Percentiles rank a stretch among this genome's conserved stretches.
Evolutionary conservation across 2,113 vertebrate species (phyloP).

Genomic region (Zapus hudsonius): DNA sequence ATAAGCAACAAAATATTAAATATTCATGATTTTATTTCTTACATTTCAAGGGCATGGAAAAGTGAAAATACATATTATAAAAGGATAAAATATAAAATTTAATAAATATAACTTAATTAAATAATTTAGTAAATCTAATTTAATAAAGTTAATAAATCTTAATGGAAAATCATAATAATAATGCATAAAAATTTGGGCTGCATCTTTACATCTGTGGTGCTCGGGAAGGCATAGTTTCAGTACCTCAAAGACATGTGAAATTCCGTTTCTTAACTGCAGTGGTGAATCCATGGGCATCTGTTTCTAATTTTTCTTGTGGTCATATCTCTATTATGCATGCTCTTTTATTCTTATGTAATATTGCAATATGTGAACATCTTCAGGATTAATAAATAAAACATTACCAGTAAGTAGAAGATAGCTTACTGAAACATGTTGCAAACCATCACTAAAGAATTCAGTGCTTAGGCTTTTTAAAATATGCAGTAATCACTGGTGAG

Average conservation of each 20-base stretch:
- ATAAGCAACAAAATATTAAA: background rate
- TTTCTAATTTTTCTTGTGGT: background rate
- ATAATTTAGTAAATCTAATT: background rate
- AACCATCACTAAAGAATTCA: background rate
- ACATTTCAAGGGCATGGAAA: conserved; percentile 39
- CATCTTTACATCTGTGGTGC: background rate
- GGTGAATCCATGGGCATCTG: background rate
- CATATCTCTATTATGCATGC: background rate
- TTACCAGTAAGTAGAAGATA: background rate
- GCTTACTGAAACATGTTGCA: background rate
- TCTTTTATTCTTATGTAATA: background rate
- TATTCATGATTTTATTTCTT: background rate
- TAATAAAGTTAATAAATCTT: background rate
- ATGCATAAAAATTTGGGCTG: background rate
- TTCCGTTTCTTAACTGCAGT: background rate
- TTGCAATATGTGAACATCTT: background rate
- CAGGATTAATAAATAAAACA: background rate
- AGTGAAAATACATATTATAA: background rate
- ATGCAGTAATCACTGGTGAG: background rate
- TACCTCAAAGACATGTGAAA: background rate
- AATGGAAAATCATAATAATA: background rate
- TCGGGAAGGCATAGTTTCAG: background rate
- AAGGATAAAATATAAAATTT: background rate
- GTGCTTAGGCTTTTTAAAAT: background rate
- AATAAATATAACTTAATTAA: no score